phyloP scores from a whole-genome alignment of 2,888 invertebrate species.

The Hydrotaea diabolus region DNA sequence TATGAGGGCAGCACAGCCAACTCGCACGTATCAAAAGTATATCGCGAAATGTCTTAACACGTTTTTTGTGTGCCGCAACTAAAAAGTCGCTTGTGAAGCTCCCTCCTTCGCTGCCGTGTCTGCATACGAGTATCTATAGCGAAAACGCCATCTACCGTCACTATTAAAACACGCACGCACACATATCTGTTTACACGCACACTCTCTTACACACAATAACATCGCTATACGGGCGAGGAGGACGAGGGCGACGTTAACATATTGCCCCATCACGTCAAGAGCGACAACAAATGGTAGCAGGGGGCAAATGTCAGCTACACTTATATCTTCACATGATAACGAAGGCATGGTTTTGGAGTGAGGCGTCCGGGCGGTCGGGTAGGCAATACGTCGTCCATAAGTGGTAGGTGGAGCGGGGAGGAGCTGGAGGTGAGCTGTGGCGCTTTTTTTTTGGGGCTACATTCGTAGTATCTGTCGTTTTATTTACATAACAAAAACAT shows the following conservation, averaged over 20 bases:
- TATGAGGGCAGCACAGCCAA: conserved; percentile 25
- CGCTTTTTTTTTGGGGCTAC: background rate
- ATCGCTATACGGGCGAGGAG: background rate
- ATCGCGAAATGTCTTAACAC: conserved; percentile 47
- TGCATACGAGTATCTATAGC: background rate
- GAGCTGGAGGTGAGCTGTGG: background rate
- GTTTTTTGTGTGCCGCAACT: conserved; percentile 25
- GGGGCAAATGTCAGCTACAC: conserved; percentile 63
- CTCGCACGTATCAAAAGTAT: conserved; percentile 45
- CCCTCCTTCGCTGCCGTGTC: background rate
- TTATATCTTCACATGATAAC: conserved; percentile 19
- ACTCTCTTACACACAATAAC: no score
- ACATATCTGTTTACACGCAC: conserved; percentile 45
- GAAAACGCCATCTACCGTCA: background rate
- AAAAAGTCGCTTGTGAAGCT: background rate
- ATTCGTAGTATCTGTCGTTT: conserved; percentile 27
- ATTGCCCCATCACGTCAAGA: conserved; percentile 55
- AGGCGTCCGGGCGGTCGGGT: background rate
- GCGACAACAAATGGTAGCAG: conserved; percentile 60
- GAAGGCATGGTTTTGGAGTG: background rate
- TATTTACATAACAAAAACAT: conserved; percentile 52
- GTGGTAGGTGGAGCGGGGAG: background rate
- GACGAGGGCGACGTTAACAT: conserved; percentile 52
- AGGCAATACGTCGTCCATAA: background rate
- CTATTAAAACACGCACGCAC: conserved; percentile 27